Base-by-base conservation (phyloP, 2,113 vertebrate species). In the Tetrax tetrax region DNA sequence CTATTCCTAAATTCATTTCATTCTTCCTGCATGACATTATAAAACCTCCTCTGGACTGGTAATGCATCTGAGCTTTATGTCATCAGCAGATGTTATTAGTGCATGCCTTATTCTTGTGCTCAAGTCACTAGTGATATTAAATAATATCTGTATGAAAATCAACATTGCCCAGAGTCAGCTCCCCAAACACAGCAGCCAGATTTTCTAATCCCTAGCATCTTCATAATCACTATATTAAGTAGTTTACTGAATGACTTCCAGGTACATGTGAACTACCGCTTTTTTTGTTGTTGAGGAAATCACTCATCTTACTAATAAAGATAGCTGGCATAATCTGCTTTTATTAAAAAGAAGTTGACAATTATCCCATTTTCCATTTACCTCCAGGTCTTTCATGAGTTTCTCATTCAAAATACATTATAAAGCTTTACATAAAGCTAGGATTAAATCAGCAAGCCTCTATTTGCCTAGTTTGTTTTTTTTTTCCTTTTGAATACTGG, bases 361-460 rank as follows among this genome's bases (percentile, higher is more conserved):
- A 54, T 83, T 90, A 93, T 31, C n/a, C 22, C 24, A 61, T 65
- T 92, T 83, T 92, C 75, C 71, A 77, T 61, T 90, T 86, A 77
- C 50, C 83, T 90, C 66, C 63, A 93, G 66, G 70, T 65, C 79
- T 65, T 90, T 61, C n/a, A 72, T 20, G 31, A 92, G 63, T 53
- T 15, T 10, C 54, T 69, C 72, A 88, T 65, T 87, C 79, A 80
- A 51, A 93, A 90, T 20, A 77, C n/a, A 63, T 80, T n/a, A 76
- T 17, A 23, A 83, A 90, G 64, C 63, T 77, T 83, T 93, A 83
- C n/a, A 53, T 0, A 81, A 68, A 92, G 27, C 17, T 85, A 76
- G 53, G 57, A 95, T 86, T 92, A 92, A 86, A 92, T 69, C 76
- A 95, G 54, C 17, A 80, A 94, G 54, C 29, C 41, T 61, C 60